These are phyloP conservation scores for Drosophila bocki DNA, from an alignment of 1,140 invertebrate species.

Conservation along the genomic window DNA sequence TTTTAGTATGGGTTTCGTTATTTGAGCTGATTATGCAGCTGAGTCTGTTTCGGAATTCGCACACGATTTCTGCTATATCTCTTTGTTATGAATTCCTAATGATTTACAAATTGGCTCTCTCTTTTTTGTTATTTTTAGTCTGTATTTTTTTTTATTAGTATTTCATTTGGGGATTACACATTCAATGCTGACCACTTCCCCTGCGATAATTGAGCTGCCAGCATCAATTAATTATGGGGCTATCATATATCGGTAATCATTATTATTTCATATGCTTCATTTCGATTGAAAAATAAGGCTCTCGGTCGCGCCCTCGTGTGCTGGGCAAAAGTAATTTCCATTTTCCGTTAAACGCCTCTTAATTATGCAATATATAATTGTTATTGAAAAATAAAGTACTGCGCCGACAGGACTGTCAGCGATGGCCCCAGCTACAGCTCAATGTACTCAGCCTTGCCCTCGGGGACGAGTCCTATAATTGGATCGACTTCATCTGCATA, in stretches of 20 bases:
- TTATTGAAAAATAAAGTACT: slow-evolving; percentile 71
- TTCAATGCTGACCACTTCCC: slow-evolving; percentile 12
- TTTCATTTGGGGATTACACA: slow-evolving; percentile 12
- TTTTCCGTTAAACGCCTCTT: slow-evolving; percentile 40
- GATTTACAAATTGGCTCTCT: slow-evolving; percentile 28
- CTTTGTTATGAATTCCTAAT: slow-evolving; percentile 35
- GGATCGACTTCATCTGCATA: slow-evolving; percentile 39
- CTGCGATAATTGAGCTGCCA: slow-evolving; percentile 26
- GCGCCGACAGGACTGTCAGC: slow-evolving; percentile 21
- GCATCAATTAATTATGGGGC: slow-evolving; percentile 43
- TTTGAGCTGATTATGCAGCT: slow-evolving; percentile 13
- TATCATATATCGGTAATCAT: slow-evolving; percentile 38
- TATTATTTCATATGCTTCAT: slow-evolving; percentile 40
- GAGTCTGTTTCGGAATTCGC: neutral
- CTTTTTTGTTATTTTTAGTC: neutral
- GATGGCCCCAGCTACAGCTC: slow-evolving; percentile 1
- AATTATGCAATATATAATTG: slow-evolving; percentile 59
- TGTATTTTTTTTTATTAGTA: slow-evolving; percentile 19
- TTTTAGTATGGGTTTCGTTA: neutral
- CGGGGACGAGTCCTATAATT: slow-evolving; percentile 34
- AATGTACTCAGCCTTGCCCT: slow-evolving; percentile 24
- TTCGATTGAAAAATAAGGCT: slow-evolving; percentile 50
- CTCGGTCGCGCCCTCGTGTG: neutral
- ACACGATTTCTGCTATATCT: neutral
- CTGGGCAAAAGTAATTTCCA: slow-evolving; percentile 45